These are phyloP conservation scores for Lophochroa leadbeateri DNA, from an alignment of 2,113 vertebrate genomes.

Conservation along the genomic window DNA sequence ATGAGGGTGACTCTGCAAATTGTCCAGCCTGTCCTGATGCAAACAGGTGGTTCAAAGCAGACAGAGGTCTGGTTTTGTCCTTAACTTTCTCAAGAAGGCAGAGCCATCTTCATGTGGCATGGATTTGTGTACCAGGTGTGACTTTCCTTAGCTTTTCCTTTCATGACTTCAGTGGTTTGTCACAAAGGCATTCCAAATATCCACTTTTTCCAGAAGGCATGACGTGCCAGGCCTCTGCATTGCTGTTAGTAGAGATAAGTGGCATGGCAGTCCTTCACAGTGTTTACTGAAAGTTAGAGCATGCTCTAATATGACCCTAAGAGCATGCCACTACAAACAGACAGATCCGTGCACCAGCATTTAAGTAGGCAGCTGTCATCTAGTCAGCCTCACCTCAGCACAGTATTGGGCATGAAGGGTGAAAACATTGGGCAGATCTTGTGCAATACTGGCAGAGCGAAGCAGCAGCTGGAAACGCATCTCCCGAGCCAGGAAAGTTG, in stretches of 20 bases:
- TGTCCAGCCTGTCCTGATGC: background rate
- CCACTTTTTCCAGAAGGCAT: background rate
- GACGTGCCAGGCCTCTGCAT: background rate
- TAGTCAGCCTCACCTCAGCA: background rate
- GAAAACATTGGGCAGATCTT: background rate
- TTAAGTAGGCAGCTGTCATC: constrained; percentile 16
- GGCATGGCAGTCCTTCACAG: background rate
- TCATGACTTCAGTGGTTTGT: background rate
- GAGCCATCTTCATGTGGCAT: background rate
- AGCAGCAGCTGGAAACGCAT: constrained; percentile 13
- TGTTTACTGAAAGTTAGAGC: background rate
- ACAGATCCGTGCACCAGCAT: background rate
- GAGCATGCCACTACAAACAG: background rate
- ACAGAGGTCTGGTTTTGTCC: background rate
- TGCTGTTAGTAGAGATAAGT: background rate
- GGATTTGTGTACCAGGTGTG: background rate
- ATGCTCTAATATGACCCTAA: background rate
- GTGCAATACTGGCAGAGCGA: background rate
- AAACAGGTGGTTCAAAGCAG: background rate
- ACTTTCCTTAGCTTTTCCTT: background rate
- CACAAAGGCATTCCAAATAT: background rate
- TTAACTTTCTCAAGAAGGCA: background rate
- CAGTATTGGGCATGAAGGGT: background rate
- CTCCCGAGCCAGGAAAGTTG: background rate
- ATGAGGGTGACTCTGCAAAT: background rate